Conservation (phyloP, 2,888 invertebrate species). For the Apomyelois bistriatella region DNA sequence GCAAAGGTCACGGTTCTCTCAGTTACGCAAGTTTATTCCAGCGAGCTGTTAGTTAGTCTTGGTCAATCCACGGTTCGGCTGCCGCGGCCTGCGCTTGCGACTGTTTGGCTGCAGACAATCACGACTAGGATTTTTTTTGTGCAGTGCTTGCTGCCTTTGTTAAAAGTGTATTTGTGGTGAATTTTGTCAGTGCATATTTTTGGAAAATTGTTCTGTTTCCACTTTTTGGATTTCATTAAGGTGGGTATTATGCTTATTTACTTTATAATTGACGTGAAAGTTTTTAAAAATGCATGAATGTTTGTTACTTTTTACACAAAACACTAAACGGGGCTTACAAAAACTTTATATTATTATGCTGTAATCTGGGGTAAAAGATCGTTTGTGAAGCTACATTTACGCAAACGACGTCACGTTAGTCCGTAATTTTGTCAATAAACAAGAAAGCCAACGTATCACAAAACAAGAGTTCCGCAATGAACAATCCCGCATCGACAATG, state of each 20-base stretch:
- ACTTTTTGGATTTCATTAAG: slow-evolving; percentile 4
- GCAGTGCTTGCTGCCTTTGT: not conserved
- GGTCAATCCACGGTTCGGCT: slow-evolving; percentile 26
- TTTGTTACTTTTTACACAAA: no score
- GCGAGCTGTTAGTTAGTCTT: slow-evolving; percentile 34
- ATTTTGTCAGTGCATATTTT: not conserved
- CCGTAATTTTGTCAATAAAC: not conserved
- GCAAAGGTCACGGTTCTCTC: slow-evolving; percentile 49
- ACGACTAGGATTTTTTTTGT: not conserved
- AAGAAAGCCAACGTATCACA: not conserved
- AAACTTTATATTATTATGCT: not conserved
- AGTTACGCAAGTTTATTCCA: slow-evolving; percentile 38
- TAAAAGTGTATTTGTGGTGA: not conserved
- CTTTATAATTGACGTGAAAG: no score
- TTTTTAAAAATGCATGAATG: no score
- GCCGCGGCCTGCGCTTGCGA: slow-evolving; percentile 6
- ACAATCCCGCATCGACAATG: slow-evolving; percentile 7
- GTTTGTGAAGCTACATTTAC: not conserved
- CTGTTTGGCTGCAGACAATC: not conserved
- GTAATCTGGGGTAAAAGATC: no score
- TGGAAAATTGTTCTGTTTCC: not conserved
- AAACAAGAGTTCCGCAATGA: slow-evolving; percentile 8
- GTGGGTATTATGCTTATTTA: not conserved
- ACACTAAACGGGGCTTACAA: no score
- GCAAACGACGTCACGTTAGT: not conserved